phyloP scores from a whole-genome alignment of 2,797 vertebrate species.

The Enteromius treurensis region DNA sequence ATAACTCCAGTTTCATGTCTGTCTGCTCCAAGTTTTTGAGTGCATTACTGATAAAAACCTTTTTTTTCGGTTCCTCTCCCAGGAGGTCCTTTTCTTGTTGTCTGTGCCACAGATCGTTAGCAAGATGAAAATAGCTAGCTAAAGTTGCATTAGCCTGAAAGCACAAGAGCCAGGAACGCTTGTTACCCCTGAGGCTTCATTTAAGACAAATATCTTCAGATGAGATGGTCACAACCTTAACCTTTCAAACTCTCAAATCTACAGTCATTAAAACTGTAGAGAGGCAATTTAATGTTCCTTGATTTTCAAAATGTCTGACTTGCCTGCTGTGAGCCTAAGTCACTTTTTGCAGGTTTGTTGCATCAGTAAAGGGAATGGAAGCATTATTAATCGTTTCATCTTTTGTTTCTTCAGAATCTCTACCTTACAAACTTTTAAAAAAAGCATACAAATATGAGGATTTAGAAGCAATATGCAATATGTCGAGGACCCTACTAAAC shows the following conservation, averaged over 20 bases:
- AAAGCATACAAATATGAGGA: slow-evolving; percentile 48
- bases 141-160: slow-evolving; percentile 58
- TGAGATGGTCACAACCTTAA: slow-evolving; percentile 23
- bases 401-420: slow-evolving; percentile 57
- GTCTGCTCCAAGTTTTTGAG: slow-evolving; percentile 48
- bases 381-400: slow-evolving; percentile 70
- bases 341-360: slow-evolving; percentile 58
- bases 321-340: slow-evolving; percentile 62
- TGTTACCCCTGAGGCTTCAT: slow-evolving; percentile 42
- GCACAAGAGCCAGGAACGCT: slow-evolving; percentile 32
- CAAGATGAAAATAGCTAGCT: slow-evolving; percentile 55
- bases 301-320: slow-evolving; percentile 54
- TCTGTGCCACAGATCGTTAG: slow-evolving; percentile 60
- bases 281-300: background rate
- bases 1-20: slow-evolving; percentile 38
- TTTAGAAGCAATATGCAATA: slow-evolving; percentile 44
- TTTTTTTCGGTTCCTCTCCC: slow-evolving; percentile 55
- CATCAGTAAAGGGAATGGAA: slow-evolving; percentile 49
- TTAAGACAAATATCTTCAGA: slow-evolving; percentile 52
- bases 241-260: slow-evolving; percentile 22
- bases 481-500: slow-evolving; percentile 37
- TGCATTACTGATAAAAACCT: slow-evolving; percentile 60
- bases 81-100: slow-evolving; percentile 51
- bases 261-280: background rate
- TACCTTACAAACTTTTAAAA: slow-evolving; percentile 53